Percentiles rank a stretch among this genome's conserved stretches.
Conservation (phyloP, 2,888 invertebrate genomes). For the Allolobophora icterica region DNA sequence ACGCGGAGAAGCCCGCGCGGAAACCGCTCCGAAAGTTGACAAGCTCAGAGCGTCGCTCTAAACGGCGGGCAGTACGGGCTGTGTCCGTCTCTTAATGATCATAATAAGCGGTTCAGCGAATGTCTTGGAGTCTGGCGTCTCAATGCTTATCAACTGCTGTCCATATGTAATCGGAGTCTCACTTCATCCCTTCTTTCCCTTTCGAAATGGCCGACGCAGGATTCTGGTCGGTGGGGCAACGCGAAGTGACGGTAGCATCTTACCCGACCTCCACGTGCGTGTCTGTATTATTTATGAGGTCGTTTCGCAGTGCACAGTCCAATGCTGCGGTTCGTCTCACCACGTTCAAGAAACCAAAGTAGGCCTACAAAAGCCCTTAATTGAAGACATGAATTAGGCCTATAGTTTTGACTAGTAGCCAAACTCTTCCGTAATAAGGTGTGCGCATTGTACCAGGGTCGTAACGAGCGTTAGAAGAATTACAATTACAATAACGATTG, state of each 20-base stretch:
- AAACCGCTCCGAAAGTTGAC: not conserved
- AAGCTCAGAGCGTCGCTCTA: constrained; percentile 3
- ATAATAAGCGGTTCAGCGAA: not conserved
- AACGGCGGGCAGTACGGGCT: not conserved
- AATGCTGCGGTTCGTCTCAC: not conserved
- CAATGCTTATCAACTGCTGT: not conserved
- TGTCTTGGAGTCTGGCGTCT: not conserved
- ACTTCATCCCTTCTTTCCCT: not conserved
- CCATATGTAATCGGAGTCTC: not conserved
- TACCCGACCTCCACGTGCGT: not conserved
- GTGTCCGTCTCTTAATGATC: not conserved
- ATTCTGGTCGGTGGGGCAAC: not conserved
- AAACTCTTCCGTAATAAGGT: not conserved
- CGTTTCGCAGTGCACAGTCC: not conserved
- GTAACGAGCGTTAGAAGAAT: too few relatives aligned
- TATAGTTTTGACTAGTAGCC: too few relatives aligned
- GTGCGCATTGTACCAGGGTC: not conserved
- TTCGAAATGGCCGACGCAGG: not conserved
- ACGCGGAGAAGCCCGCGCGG: not conserved
- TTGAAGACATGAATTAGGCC: not conserved
- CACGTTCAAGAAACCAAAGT: not conserved
- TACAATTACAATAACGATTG: too few relatives aligned
- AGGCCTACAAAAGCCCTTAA: not conserved
- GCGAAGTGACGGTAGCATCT: not conserved
- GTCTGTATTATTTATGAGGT: not conserved